Conservation (phyloP, 2,797 vertebrate species). For the Dallia pectoralis region DNA sequence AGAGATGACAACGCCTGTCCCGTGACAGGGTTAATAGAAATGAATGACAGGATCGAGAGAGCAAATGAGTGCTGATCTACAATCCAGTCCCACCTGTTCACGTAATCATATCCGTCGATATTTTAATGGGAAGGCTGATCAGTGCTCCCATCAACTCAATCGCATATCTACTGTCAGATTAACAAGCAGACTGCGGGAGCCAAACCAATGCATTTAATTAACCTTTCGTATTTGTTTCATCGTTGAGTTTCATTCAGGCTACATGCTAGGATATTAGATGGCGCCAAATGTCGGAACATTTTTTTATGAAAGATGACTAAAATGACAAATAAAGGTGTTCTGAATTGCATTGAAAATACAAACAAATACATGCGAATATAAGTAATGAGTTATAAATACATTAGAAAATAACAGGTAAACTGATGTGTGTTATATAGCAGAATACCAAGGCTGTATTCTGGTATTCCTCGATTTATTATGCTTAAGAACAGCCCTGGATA, state of each 20-base stretch:
- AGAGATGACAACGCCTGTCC: conserved; percentile 26
- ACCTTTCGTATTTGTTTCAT: background rate
- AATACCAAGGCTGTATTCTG: too few species aligned
- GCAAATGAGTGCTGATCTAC: background rate
- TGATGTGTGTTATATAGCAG: too few species aligned
- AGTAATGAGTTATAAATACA: background rate
- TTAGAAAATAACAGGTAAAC: background rate
- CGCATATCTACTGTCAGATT: background rate
- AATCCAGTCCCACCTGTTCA: background rate
- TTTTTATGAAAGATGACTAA: background rate
- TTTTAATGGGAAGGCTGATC: background rate
- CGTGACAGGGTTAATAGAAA: conserved; percentile 5
- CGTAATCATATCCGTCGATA: background rate
- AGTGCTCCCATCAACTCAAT: background rate
- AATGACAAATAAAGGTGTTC: background rate
- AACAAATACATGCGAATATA: background rate
- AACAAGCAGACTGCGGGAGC: background rate
- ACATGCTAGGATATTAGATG: background rate
- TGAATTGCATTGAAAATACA: background rate
- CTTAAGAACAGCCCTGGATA: too few species aligned
- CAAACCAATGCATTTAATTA: background rate
- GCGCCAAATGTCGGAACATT: background rate
- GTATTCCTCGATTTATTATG: too few species aligned
- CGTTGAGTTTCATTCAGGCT: background rate
- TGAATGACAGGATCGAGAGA: background rate